Conservation (phyloP, 1,140 invertebrate genomes). For the Radopholus similis region DNA sequence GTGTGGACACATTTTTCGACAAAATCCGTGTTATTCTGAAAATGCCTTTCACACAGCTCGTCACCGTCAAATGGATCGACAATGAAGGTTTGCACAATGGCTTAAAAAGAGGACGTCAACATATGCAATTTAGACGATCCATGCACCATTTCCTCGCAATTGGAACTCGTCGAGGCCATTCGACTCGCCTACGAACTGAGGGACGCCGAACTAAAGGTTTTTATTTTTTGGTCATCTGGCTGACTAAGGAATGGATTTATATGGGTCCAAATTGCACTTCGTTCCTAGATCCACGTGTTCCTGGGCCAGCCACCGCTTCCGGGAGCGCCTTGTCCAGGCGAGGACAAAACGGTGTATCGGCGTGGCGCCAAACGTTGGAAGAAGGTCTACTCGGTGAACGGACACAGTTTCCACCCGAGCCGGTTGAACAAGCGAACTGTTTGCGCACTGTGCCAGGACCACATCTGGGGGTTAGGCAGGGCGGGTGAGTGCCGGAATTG, state of each 20-base stretch:
- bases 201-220: constrained; percentile 83
- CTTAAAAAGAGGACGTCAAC: too few relatives aligned
- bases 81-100: too few relatives aligned
- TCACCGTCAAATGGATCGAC: constrained; percentile 99
- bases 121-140: too few relatives aligned
- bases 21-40: constrained; percentile 51
- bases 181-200: constrained; percentile 89
- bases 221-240: neutral
- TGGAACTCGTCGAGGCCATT: constrained; percentile 91
- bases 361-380: constrained; percentile 91
- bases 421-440: constrained; percentile 80
- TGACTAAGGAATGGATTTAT: too few relatives aligned
- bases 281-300: constrained; percentile 77
- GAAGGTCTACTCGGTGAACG: constrained; percentile 95
- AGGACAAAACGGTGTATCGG: constrained; percentile 97
- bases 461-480: constrained; percentile 95
- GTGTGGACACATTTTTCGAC: constrained; percentile 46
- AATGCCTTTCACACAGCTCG: constrained; percentile 66
- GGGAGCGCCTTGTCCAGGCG: constrained; percentile 92
- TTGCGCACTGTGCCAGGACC: constrained; percentile 69
- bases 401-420: constrained; percentile 98
- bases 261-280: too few relatives aligned
- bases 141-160: constrained; percentile 88
- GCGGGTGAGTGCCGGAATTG: constrained; percentile 67
- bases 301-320: constrained; percentile 88